Evolutionary conservation across 2,888 invertebrate genomes (phyloP), one percentile per base, ranked within the genome.

Genomic region (Limnephilus lunatus): DNA sequence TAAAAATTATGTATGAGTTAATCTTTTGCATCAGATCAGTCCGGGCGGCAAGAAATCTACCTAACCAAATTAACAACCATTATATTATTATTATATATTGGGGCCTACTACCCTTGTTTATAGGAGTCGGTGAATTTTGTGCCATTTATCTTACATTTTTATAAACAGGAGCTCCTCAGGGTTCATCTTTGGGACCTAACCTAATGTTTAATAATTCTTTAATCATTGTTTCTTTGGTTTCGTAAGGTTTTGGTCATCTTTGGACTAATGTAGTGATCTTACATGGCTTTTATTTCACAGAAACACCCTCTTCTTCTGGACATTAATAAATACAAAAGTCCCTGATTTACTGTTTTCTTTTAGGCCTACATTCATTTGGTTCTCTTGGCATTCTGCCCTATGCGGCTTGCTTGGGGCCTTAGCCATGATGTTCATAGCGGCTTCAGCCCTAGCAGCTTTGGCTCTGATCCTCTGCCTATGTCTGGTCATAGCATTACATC

Each of bases 351-450:
- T 48, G 31, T 90, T 31, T 68, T 19, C 19, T 39, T 53, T 48
- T 95, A 98, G 99, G 94, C 99, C 99, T 0, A 98, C 99, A 0
- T 99, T 99, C 96, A 98, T 98, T 95, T 99, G 98, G 94, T 99
- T 99, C 95, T 98, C 98, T 0, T 99, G 99, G 98, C 97, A 98
- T 95, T 99, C 99, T 0, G 98, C 99, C 14, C 96, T 98, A 3
- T 96, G 98, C 83, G 99, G 99, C 0, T 96, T 99, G 93, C 94
- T 97, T 12, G 99, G 99, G 12, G 98, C 98, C 91, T 95, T 99
- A 83, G 97, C 98, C 48, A 98, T 99, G 98, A 99, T 99, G 98
- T 99, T 99, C 95, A 97, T 98, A 0, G 98, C 99, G 94, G 99
- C 99, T 94, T 97, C 99, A 12, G 97, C 99, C 93, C 98, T 99